Base-by-base conservation (phyloP, 1,140 invertebrate species). In the Lordiphosa stackelbergi region DNA sequence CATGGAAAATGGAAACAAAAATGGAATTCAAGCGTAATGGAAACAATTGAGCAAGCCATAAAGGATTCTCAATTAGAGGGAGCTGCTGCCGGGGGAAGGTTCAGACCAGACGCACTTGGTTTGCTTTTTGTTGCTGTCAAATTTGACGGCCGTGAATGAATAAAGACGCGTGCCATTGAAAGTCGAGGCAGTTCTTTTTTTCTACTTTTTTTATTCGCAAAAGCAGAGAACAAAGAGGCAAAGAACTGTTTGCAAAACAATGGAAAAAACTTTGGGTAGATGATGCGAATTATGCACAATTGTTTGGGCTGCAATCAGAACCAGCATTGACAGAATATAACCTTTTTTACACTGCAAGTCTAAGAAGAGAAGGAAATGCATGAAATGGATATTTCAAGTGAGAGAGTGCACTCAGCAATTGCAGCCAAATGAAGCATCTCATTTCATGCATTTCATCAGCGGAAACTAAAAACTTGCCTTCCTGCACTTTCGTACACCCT, bases 11-110 rank as follows among this genome's bases (percentile, higher is more conserved):
- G 75, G 77, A 83, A 73, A 73, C 71, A 75, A 75, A 79, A 40
- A 41, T 41, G 54, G 59, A 78, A 79, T 74, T 85, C 66, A 81
- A 85, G 66, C 68, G 68, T 81, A 73, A 85, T 85, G 77, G 73
- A 85, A 85, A 85, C 83, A 85, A 85, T 85, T 85, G 75, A 83
- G 66, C 78, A 73, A 62, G 38, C 75, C 73, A 81, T 85, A 83
- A 85, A 83, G 77, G 77, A 83, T 83, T 83, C 78, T 84, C 77
- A 83, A 83, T 81, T 81, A 83, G 37, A 1, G 2, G 28, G 8
- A 8, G n/a, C 22, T 13, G 56, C 12, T 36, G 5, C 6, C 6
- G 12, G 34, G n/a, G 41, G 28, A 16, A 7, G 19, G n/a, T 24
- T 12, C 42, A 47, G 70, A 47, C 43, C 73, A 74, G 74, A 70